Base-by-base conservation (phyloP, 1,140 invertebrate species). In the Brachionus rotundiformis region DNA sequence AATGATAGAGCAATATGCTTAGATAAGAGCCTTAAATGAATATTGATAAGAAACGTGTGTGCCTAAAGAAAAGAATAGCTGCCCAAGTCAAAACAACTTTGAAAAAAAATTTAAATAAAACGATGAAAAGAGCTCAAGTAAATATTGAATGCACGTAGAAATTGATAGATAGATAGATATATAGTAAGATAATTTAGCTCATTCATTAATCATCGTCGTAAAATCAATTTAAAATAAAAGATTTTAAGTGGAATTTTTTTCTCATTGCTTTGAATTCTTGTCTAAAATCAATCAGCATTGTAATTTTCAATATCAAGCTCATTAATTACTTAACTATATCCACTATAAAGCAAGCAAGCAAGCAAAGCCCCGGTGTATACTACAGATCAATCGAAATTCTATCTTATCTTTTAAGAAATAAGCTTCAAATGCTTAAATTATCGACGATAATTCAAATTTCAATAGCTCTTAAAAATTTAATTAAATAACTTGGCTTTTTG, bases 161-260 rank as follows among this genome's bases (percentile, higher is more conserved):
- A 63, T 63, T 63, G 61, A 63, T 63, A 63, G 49, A 23, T 63
- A 63, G 49, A 23, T 23, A 59, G 61, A 63, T 63, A 63, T 29
- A 54, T 54, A 23, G 47, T 54, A 29, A 63, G 61, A 63, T 63
- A 63, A 63, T 63, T 33, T 63, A 63, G 29, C 29, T 27, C 25
- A 63, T 63, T 63, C 61, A 63, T 63, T 63, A 63, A 63, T 63
- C 61, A 63, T 63, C 61, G 61, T 63, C 61, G 29, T 63, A 29
- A 63, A 63, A 63, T 63, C 61, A 63, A 31, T 63, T 63, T 63
- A n/a, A 63, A 63, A 63, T 29, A 63, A 63, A 63, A 63, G 29
- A 63, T 27, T 63, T 63, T 63, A 63, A 29, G 29, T 29, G 61
- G 25, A 63, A 16, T 63, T 63, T 63, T 63, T 63, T 63, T 63